Evolutionary conservation across 2,797 vertebrate genomes (phyloP).

Genomic region (Poecilia velifera): DNA sequence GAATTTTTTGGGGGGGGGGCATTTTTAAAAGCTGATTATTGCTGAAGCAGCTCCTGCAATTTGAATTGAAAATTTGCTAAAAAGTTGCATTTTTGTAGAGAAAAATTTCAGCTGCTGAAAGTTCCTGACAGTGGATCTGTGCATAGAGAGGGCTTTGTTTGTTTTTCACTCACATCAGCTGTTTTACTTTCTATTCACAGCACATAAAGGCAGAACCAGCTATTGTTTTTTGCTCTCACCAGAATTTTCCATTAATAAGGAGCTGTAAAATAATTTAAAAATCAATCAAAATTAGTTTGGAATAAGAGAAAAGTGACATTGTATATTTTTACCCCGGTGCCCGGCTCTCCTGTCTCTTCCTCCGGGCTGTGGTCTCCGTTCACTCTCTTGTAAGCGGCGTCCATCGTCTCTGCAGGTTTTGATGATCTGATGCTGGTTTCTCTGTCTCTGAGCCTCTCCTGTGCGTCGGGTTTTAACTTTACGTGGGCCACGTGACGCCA

Average conservation of each 20-base stretch:
- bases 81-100: neutral
- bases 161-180: conserved; percentile 27
- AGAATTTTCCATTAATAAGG: conserved; percentile 46
- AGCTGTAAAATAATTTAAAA: neutral
- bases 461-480: conserved; percentile 34
- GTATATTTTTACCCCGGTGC: conserved; percentile 51
- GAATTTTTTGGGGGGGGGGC: neutral
- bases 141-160: conserved; percentile 5
- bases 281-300: neutral
- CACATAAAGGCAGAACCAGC: neutral
- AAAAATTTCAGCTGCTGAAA: neutral
- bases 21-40: neutral
- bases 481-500: conserved; percentile 70
- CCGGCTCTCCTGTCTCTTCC: conserved; percentile 28
- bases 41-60: neutral
- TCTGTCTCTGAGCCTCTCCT: conserved; percentile 25
- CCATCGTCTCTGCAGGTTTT: conserved; percentile 72
- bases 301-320: neutral
- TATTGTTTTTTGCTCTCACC: conserved; percentile 33
- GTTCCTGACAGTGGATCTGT: neutral
- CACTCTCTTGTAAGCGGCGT: conserved; percentile 67
- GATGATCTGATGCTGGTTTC: conserved; percentile 27
- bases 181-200: conserved; percentile 27
- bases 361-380: conserved; percentile 59
- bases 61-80: neutral